Evolutionary conservation across 2,797 vertebrate genomes (phyloP).

Genomic region (Arctocebus calabarensis): DNA sequence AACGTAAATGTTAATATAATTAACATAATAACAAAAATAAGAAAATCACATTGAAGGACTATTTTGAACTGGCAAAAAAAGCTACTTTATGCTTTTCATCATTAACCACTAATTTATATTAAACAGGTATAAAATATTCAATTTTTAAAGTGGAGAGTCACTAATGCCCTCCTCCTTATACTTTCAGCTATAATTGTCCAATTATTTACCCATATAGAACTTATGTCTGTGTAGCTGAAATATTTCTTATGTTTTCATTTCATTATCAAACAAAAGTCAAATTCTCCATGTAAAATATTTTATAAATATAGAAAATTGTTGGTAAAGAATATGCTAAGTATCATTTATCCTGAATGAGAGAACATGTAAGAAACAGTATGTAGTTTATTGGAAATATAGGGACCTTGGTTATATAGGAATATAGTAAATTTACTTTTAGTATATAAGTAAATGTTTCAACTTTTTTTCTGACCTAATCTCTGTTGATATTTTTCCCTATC

Average conservation of each 20-base stretch:
- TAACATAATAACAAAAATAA: background rate
- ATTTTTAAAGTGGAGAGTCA: background rate
- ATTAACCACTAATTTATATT: background rate
- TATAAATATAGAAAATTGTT: background rate
- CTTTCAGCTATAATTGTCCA: background rate
- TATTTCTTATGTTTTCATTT: background rate
- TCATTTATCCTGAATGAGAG: background rate
- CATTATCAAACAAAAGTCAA: conserved; percentile 12
- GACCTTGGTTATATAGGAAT: background rate
- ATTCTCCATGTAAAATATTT: conserved; percentile 14
- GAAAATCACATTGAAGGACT: background rate
- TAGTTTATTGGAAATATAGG: background rate
- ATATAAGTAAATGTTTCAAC: background rate
- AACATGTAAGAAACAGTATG: background rate
- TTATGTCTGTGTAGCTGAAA: background rate
- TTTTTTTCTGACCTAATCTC: background rate
- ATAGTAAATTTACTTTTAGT: background rate
- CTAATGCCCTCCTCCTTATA: background rate
- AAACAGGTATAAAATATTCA: background rate
- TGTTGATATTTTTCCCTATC: background rate
- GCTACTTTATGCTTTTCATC: background rate
- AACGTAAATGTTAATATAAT: conserved; percentile 18
- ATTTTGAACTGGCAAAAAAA: background rate
- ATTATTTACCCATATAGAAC: background rate
- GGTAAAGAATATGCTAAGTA: background rate